These are phyloP conservation scores for Periophthalmus magnuspinnatus DNA, from an alignment of 2,797 vertebrate genomes.

Conservation along the genomic window DNA sequence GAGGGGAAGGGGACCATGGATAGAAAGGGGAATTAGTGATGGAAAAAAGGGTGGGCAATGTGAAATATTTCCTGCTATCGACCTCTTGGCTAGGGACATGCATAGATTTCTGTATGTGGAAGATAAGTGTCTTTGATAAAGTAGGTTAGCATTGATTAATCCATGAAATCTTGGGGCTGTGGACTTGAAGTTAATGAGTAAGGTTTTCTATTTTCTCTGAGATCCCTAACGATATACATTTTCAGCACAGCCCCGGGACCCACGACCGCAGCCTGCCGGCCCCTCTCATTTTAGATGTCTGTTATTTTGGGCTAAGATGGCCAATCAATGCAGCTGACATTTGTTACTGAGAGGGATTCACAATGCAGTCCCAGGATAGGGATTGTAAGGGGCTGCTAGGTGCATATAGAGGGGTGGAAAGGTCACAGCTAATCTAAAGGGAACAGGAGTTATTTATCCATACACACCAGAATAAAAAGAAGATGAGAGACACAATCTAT, in stretches of 20 bases:
- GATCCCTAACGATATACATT: conserved; percentile 63
- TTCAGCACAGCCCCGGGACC: conserved; percentile 61
- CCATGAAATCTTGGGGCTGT: conserved; percentile 80
- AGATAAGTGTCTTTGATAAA: conserved; percentile 87
- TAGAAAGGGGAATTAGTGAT: conserved; percentile 52
- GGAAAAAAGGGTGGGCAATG: conserved; percentile 69
- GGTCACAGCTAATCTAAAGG: conserved; percentile 75
- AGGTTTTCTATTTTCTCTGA: conserved; percentile 75
- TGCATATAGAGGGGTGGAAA: conserved; percentile 66
- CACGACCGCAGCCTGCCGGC: neutral
- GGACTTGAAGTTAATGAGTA: conserved; percentile 82
- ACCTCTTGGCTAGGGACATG: conserved; percentile 75
- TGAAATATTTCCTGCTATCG: conserved; percentile 82
- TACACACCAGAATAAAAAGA: conserved; percentile 69
- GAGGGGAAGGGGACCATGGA: conserved; percentile 20
- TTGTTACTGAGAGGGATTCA: conserved; percentile 78
- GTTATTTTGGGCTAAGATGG: conserved; percentile 74
- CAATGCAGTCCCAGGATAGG: conserved; percentile 69
- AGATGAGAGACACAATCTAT: conserved; percentile 67
- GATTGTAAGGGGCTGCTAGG: conserved; percentile 57
- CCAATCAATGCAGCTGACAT: conserved; percentile 79
- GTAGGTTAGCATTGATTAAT: conserved; percentile 87
- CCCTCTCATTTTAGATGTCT: conserved; percentile 52
- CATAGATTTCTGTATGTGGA: conserved; percentile 81
- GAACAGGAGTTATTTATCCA: conserved; percentile 77